These are phyloP conservation scores for Netelia melanura DNA, from an alignment of 2,888 invertebrate genomes.

Conservation along the genomic window DNA sequence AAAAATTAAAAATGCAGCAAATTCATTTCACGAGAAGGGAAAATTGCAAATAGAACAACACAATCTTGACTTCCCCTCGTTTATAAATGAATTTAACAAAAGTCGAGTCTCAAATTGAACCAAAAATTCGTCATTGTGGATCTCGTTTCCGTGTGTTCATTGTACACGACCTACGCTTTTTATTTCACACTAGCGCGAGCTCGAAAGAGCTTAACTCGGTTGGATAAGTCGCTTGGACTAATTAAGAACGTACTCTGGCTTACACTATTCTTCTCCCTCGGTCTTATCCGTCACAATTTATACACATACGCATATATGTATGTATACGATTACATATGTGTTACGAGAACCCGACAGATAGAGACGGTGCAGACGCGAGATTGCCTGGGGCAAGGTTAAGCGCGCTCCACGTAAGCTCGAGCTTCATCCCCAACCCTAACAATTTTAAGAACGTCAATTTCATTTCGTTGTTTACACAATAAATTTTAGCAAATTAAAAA, in stretches of 20 bases:
- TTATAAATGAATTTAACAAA: too few relatives aligned
- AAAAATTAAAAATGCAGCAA: too few relatives aligned
- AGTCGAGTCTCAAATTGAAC: too few relatives aligned
- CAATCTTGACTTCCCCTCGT: too few relatives aligned
- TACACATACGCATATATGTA: slow-evolving; percentile 1
- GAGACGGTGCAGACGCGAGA: slow-evolving; percentile 22
- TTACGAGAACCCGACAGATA: slow-evolving; percentile 15
- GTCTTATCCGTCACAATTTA: slow-evolving; percentile 6
- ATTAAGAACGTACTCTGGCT: slow-evolving; percentile 57
- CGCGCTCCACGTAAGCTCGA: slow-evolving; percentile 45
- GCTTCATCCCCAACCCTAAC: neutral
- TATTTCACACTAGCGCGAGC: neutral
- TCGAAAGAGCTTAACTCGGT: slow-evolving; percentile 14
- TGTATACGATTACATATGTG: neutral
- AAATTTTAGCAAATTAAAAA: neutral
- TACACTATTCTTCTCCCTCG: slow-evolving; percentile 36
- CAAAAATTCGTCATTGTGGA: neutral
- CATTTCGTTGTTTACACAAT: neutral
- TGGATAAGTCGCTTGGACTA: slow-evolving; percentile 34
- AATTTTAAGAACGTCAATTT: neutral
- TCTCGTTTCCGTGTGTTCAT: neutral
- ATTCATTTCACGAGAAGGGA: too few relatives aligned
- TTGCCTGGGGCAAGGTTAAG: slow-evolving; percentile 64
- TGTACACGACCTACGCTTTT: neutral
- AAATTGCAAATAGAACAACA: too few relatives aligned